These are phyloP conservation scores for Macaca mulatta DNA, from an alignment of 2,113 vertebrate species.

Conservation along the genomic window DNA sequence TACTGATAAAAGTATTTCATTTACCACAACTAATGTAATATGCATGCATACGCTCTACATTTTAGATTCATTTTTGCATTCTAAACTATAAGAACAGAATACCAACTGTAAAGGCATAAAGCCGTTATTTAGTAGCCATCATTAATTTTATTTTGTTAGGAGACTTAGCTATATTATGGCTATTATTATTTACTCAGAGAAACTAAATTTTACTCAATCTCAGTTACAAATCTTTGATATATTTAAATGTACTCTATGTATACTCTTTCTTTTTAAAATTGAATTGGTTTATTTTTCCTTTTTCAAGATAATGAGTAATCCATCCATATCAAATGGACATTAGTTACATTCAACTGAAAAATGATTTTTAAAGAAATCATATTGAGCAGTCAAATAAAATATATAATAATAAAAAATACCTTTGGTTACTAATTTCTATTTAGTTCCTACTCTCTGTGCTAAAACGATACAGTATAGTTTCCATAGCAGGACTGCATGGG, in stretches of 20 bases:
- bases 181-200: background rate
- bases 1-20: background rate
- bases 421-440: conserved; percentile 70
- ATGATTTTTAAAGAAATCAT: background rate
- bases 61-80: conserved; percentile 22
- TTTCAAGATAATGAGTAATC: conserved; percentile 57
- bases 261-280: background rate
- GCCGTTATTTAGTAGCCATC: background rate
- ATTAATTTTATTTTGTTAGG: background rate
- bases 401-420: conserved; percentile 59
- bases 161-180: background rate
- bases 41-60: background rate
- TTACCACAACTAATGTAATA: background rate
- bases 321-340: background rate
- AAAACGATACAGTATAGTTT: conserved; percentile 35
- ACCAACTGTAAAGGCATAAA: background rate
- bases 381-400: background rate
- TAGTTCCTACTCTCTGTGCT: conserved; percentile 1
- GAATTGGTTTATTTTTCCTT: background rate
- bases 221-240: conserved; percentile 54
- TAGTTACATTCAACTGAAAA: background rate
- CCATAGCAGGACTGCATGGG: conserved; percentile 48
- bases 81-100: background rate
- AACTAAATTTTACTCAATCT: conserved; percentile 14
- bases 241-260: conserved; percentile 37